Percentiles rank a stretch among this genome's conserved stretches.
phyloP scores from a whole-genome alignment of 2,797 vertebrate species.

The Myotis myotis region DNA sequence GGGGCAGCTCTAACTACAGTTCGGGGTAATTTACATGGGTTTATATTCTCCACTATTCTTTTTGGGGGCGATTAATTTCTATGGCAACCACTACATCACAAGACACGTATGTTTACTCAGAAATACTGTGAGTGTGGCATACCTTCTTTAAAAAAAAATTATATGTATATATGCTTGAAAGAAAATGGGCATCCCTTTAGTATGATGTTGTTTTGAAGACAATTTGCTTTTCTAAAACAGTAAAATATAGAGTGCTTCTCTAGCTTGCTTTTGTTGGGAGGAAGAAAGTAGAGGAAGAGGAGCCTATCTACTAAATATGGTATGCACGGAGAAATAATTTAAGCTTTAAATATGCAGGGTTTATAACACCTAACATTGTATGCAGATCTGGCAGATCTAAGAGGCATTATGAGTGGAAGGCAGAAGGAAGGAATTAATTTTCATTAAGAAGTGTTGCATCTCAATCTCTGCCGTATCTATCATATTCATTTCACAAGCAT shows the following conservation, averaged over 20 bases:
- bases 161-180: constrained; percentile 67
- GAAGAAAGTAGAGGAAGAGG: background rate
- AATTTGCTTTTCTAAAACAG: constrained; percentile 72
- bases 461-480: background rate
- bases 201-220: background rate
- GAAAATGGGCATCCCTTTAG: constrained; percentile 49
- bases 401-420: background rate
- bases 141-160: constrained; percentile 51
- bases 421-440: background rate
- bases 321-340: background rate
- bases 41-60: constrained; percentile 72
- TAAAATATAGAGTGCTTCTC: background rate
- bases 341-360: background rate
- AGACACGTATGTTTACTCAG: constrained; percentile 62
- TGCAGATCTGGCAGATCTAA: background rate
- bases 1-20: constrained; percentile 70
- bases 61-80: constrained; percentile 78
- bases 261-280: background rate
- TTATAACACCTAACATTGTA: background rate
- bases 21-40: constrained; percentile 73
- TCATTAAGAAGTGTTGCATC: background rate
- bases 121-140: constrained; percentile 62
- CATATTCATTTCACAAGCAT: background rate
- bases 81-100: constrained; percentile 78
- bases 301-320: background rate